phyloP scores from a whole-genome alignment of 2,888 invertebrate genomes.

The Omphaloscelis lunosa region DNA sequence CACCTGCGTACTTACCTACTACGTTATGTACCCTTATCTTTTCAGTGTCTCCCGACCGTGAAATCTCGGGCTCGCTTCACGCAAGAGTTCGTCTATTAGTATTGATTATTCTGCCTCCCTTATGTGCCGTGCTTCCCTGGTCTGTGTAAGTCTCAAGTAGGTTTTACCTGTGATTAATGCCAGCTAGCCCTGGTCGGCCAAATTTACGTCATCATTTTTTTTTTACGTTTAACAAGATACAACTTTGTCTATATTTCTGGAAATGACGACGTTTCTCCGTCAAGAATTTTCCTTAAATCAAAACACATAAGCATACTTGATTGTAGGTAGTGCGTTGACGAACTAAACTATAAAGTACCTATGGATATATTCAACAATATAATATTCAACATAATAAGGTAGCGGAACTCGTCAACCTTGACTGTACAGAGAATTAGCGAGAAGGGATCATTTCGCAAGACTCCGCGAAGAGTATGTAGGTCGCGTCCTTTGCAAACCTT shows the following conservation, averaged over 20 bases:
- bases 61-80: constrained; percentile 29
- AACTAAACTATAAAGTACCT: not conserved
- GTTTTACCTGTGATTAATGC: too few relatives aligned
- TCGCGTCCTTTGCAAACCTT: constrained; percentile 14
- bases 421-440: constrained; percentile 27
- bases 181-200: too few relatives aligned
- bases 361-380: constrained; percentile 11
- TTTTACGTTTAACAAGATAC: too few relatives aligned
- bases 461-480: constrained; percentile 33
- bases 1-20: not conserved
- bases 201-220: too few relatives aligned
- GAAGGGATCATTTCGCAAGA: constrained; percentile 57
- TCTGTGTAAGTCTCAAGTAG: not conserved
- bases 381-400: not conserved
- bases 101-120: constrained; percentile 28
- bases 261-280: not conserved
- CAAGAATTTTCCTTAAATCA: not conserved
- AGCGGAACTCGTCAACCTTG: constrained; percentile 50
- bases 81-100: constrained; percentile 20
- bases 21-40: not conserved
- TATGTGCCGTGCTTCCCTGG: not conserved
- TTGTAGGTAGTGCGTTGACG: not conserved
- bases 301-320: not conserved
- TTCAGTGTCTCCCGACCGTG: constrained; percentile 33
- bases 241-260: not conserved